Evolutionary conservation across 2,888 invertebrate genomes (phyloP), one percentile per base, ranked within the genome.

Genomic region (Maniola hyperantus): DNA sequence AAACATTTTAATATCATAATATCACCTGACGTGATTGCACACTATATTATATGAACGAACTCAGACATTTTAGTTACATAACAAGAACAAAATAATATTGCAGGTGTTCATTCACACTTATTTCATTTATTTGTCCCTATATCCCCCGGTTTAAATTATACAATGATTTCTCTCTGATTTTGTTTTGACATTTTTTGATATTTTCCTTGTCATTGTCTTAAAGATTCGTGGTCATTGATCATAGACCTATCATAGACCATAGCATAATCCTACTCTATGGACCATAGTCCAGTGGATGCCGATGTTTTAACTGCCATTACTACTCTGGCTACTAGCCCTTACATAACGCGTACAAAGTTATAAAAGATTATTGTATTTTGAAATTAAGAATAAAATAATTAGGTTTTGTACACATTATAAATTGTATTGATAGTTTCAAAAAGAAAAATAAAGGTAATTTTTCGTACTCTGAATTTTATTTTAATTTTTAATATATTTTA

Each of bases 1-100:
- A 39, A 42, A 13, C 57, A 57, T 57, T 20, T 20, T 57, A 42
- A 13, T 55, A n/a, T 15, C 33, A 53, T 36, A 42, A 13, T 55
- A n/a, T 15, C 33, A 53, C 15, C 7, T 36, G 20, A 51, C 50
- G 20, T 26, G 11, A 13, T 26, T 34, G 10, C 15, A 33, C 10
- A 20, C 8, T 42, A 26, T 4, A 36, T 15, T n/a, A 36, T 15
- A 54, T 15, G 36, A 42, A 6, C 42, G 42, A 13, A 39, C 39
- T 57, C 10, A 11, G 6, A 13, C 42, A 57, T 57, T 18, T 20
- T 7, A 57, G 42, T 42, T 57, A 57, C 13, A 42, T 57, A 57
- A 57, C 42, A 42, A 42, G 7, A 39, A 39, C 2, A 13, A 57
- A 0, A 11, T 39, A 39, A 46, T 48, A 46, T 48, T 15, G 15